Evolutionary conservation across 1,140 invertebrate genomes (phyloP).

Genomic region (Psilanteris sp.): DNA sequence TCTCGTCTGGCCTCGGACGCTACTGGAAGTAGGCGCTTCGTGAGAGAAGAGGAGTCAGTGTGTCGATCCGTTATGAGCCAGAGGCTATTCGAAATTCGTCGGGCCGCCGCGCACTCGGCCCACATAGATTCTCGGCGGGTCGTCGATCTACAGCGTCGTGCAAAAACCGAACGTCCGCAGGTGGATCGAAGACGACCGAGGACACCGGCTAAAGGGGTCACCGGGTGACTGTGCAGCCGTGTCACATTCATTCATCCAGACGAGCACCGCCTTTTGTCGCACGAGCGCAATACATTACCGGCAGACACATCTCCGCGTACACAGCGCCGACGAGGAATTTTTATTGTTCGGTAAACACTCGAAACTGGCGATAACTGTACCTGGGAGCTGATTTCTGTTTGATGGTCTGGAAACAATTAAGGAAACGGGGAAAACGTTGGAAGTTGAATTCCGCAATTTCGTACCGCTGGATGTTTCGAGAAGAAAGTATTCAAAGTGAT

Average conservation of each 20-base stretch:
- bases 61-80: slow-evolving; percentile 76
- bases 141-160: slow-evolving; percentile 42
- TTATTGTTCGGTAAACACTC: no score
- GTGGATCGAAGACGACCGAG: slow-evolving; percentile 46
- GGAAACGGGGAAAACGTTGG: no score
- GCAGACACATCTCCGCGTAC: slow-evolving; percentile 16
- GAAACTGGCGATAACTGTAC: no score
- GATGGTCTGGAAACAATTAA: no score
- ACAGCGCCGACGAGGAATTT: no score
- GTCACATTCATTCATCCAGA: slow-evolving; percentile 26
- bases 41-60: slow-evolving; percentile 71
- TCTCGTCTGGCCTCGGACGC: slow-evolving; percentile 29
- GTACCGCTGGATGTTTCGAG: no score
- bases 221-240: slow-evolving; percentile 39
- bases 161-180: slow-evolving; percentile 53
- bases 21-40: slow-evolving; percentile 62
- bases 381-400: no score
- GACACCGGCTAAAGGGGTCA: slow-evolving; percentile 60
- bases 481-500: no score
- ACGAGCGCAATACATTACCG: no score
- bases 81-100: slow-evolving; percentile 75
- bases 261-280: slow-evolving; percentile 39
- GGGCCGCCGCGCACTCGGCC: slow-evolving; percentile 63
- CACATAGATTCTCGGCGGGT: slow-evolving; percentile 64
- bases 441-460: no score